These are phyloP conservation scores for Tautogolabrus adspersus DNA, from an alignment of 2,113 vertebrate species.

Conservation along the genomic window DNA sequence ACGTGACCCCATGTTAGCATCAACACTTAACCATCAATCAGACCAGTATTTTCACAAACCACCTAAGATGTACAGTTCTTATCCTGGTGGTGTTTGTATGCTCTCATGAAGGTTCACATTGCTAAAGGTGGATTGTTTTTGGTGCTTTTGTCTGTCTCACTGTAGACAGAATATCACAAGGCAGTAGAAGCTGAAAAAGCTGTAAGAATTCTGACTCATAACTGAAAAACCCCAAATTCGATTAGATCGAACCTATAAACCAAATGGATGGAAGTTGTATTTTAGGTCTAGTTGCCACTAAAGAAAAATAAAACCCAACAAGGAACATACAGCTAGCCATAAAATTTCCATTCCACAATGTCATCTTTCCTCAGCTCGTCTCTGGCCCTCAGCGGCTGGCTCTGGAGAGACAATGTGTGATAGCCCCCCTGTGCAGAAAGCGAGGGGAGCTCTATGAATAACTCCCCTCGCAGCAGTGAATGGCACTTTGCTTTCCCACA, in stretches of 20 bases:
- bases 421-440: slow-evolving; percentile 59
- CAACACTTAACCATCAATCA: neutral
- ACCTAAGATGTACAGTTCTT: neutral
- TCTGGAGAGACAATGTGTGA: slow-evolving; percentile 67
- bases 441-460: slow-evolving; percentile 73
- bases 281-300: neutral
- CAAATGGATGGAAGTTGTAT: neutral
- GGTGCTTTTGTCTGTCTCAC: neutral
- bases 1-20: neutral
- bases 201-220: neutral
- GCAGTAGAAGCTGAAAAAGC: neutral
- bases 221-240: no score
- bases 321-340: neutral
- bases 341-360: slow-evolving; percentile 23
- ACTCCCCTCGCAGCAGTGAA: slow-evolving; percentile 72
- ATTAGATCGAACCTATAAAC: no score
- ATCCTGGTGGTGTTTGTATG: neutral
- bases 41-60: slow-evolving; percentile 15
- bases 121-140: neutral
- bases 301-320: neutral
- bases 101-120: no score
- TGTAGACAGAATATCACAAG: neutral
- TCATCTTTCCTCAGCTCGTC: slow-evolving; percentile 17
- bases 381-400: slow-evolving; percentile 37
- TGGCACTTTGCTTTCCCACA: slow-evolving; percentile 75